Conservation (phyloP, 2,888 invertebrate species). For the Erynnis tages region DNA sequence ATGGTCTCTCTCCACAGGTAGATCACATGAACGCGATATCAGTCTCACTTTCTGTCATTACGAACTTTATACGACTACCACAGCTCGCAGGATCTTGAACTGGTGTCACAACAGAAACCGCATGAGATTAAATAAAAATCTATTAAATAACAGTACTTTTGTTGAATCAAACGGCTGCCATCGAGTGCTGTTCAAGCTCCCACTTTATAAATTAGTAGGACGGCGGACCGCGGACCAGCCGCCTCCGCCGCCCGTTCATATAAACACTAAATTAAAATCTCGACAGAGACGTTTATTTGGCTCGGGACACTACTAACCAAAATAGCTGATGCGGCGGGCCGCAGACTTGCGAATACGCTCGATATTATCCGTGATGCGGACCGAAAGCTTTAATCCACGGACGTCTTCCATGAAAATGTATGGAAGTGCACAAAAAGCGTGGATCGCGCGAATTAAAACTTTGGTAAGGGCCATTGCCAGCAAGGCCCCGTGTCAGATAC, state of each 20-base stretch:
- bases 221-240: slow-evolving; percentile 61
- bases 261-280: slow-evolving; percentile 59
- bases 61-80: slow-evolving; percentile 67
- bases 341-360: slow-evolving; percentile 10
- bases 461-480: slow-evolving; percentile 47
- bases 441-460: background rate
- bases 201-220: slow-evolving; percentile 58
- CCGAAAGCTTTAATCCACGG: background rate
- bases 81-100: slow-evolving; percentile 57
- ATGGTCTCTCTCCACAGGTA: slow-evolving; percentile 45
- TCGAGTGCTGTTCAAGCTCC: slow-evolving; percentile 42
- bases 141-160: slow-evolving; percentile 19
- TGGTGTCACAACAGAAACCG: slow-evolving; percentile 47
- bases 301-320: slow-evolving; percentile 42
- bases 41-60: slow-evolving; percentile 81
- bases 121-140: slow-evolving; percentile 39
- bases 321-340: slow-evolving; percentile 21
- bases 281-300: slow-evolving; percentile 56
- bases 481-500: no score
- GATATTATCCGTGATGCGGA: background rate
- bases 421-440: no score
- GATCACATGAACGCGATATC: slow-evolving; percentile 74
- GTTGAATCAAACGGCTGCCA: slow-evolving; percentile 47
- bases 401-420: background rate
- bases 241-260: slow-evolving; percentile 48